Conservation (phyloP, 2,888 invertebrate species). For the Gymnoscelis rufifasciata region DNA sequence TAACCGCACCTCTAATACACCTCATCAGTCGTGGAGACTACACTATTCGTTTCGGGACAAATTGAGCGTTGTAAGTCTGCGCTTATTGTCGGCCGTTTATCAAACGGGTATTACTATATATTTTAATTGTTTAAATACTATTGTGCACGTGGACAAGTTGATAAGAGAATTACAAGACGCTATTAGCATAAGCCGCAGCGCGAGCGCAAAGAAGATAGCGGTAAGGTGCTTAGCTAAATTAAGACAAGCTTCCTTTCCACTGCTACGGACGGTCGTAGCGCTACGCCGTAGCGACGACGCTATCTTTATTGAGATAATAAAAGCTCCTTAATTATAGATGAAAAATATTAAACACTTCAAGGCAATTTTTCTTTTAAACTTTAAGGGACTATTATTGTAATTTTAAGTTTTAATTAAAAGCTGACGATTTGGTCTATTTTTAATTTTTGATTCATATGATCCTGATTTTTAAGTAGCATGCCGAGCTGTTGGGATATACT, state of each 20-base stretch:
- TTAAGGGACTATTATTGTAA: neutral
- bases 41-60: slow-evolving; percentile 76
- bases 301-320: slow-evolving; percentile 42
- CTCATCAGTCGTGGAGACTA: slow-evolving; percentile 56
- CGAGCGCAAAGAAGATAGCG: slow-evolving; percentile 71
- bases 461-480: too few relatives aligned
- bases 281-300: slow-evolving; percentile 33
- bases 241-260: slow-evolving; percentile 45
- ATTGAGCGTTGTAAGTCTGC: slow-evolving; percentile 71
- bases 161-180: slow-evolving; percentile 69
- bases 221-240: slow-evolving; percentile 76
- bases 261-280: slow-evolving; percentile 37
- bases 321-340: slow-evolving; percentile 19
- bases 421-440: too few relatives aligned
- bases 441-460: too few relatives aligned
- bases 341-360: neutral
- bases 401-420: neutral
- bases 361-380: neutral
- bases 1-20: slow-evolving; percentile 54
- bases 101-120: slow-evolving; percentile 27
- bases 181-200: slow-evolving; percentile 72
- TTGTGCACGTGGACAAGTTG: slow-evolving; percentile 62
- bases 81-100: slow-evolving; percentile 41
- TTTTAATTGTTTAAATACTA: slow-evolving; percentile 33
- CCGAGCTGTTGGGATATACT: too few relatives aligned